Percentiles rank a stretch among this genome's conserved stretches.
Conservation (phyloP, 2,113 vertebrate genomes). For the Campylorhamphus procurvoides region DNA sequence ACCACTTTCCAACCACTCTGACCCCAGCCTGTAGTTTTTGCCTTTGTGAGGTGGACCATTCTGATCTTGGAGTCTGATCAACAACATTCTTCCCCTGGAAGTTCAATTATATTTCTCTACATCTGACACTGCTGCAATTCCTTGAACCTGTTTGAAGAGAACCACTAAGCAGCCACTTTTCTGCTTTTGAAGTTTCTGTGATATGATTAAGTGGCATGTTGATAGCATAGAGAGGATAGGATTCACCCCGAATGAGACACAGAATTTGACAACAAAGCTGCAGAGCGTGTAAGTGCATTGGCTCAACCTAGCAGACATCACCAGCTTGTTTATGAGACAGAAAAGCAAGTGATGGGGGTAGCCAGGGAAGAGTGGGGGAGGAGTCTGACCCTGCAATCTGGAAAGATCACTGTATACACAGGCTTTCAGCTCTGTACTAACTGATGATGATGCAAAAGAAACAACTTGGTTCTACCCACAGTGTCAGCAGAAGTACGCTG, state of each 20-base stretch:
- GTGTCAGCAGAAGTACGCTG: not conserved
- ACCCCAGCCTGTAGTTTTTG: not conserved
- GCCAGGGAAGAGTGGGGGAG: not conserved
- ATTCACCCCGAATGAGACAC: not conserved
- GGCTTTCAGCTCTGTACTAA: not conserved
- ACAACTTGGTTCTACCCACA: not conserved
- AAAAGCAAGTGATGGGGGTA: not conserved
- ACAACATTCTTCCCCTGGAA: not conserved
- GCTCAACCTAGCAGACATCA: not conserved
- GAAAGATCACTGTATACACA: not conserved
- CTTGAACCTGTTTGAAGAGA: not conserved
- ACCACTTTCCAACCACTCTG: not conserved
- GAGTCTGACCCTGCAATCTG: not conserved
- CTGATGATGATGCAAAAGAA: not conserved
- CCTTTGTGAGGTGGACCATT: not conserved
- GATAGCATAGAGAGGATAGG: not conserved
- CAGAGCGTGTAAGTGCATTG: not conserved
- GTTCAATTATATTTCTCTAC: not conserved
- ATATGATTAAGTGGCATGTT: not conserved
- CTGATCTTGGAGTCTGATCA: not conserved
- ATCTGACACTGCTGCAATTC: not conserved
- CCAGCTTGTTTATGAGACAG: not conserved
- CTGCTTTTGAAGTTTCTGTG: not conserved
- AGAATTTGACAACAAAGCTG: not conserved
- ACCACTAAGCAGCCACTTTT: not conserved